Conservation (phyloP, 30 jellyfish, hydroid and myxozoan genomes). For the Clytia hemisphaerica region DNA sequence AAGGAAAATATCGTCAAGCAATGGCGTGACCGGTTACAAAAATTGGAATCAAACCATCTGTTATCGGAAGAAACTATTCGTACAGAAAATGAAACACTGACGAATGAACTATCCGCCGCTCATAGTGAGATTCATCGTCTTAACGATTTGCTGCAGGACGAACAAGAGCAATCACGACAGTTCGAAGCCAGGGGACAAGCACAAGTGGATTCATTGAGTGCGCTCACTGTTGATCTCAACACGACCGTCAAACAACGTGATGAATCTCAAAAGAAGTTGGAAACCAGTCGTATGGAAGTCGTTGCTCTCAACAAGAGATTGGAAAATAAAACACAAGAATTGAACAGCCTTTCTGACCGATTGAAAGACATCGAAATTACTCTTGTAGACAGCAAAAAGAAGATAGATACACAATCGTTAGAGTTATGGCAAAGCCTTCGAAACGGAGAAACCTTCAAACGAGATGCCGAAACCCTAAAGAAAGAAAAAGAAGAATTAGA, state of each 20-base stretch:
- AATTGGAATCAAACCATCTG: no score
- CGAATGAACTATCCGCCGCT: slow-evolving; percentile 24
- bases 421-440: no score
- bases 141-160: background rate
- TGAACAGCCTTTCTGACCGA: no score
- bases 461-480: slow-evolving; percentile 12
- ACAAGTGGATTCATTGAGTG: no score
- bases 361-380: no score
- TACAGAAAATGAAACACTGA: slow-evolving; percentile 5
- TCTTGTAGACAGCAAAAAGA: no score
- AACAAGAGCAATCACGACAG: no score
- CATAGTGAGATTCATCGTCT: background rate
- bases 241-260: background rate
- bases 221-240: background rate
- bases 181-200: no score
- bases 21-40: no score
- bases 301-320: background rate
- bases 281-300: slow-evolving; percentile 6
- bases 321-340: background rate
- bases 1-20: slow-evolving; percentile 28
- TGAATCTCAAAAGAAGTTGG: background rate
- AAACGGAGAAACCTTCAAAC: background rate
- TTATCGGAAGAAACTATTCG: no score
- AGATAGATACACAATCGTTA: no score
- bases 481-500: slow-evolving; percentile 48